Evolutionary conservation across 2,888 invertebrate species (phyloP).

Genomic region (Caenorhabditis sp.): DNA sequence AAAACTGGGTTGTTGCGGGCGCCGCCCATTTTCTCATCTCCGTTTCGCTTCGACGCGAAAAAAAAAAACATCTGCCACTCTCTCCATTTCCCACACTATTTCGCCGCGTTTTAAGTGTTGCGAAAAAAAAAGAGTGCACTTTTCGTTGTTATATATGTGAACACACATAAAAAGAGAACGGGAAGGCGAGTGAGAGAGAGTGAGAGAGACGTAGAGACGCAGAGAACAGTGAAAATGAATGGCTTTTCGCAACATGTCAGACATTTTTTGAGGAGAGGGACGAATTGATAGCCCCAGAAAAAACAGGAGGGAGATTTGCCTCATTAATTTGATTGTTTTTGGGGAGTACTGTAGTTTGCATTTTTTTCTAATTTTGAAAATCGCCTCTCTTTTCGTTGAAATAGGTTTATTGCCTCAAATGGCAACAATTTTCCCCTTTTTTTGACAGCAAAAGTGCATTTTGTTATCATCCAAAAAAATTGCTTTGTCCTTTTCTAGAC

Average conservation of each 20-base stretch:
- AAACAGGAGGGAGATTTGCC: conserved; percentile 2
- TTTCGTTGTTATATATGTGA: background rate
- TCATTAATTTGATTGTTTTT: background rate
- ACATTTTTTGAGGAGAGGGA: background rate
- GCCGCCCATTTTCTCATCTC: background rate
- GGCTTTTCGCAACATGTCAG: conserved; percentile 34
- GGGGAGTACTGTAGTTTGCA: too few species aligned
- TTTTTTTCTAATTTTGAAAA: too few species aligned
- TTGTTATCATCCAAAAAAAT: background rate
- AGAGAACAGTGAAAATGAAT: conserved; percentile 20
- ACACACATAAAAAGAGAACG: background rate
- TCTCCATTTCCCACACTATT: conserved; percentile 3
- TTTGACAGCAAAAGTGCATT: background rate
- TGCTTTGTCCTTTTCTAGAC: background rate
- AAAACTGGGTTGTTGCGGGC: background rate
- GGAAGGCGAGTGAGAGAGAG: background rate
- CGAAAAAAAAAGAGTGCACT: conserved; percentile 8
- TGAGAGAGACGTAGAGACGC: background rate
- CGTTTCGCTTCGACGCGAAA: background rate
- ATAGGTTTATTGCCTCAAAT: background rate
- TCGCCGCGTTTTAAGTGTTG: conserved; percentile 15
- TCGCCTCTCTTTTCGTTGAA: background rate
- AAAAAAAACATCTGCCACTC: conserved; percentile 1
- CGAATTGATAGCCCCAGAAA: background rate
- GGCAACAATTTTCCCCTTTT: background rate